phyloP scores from a whole-genome alignment of 2,797 vertebrate genomes.

The Muraenolepis orangiensis region DNA sequence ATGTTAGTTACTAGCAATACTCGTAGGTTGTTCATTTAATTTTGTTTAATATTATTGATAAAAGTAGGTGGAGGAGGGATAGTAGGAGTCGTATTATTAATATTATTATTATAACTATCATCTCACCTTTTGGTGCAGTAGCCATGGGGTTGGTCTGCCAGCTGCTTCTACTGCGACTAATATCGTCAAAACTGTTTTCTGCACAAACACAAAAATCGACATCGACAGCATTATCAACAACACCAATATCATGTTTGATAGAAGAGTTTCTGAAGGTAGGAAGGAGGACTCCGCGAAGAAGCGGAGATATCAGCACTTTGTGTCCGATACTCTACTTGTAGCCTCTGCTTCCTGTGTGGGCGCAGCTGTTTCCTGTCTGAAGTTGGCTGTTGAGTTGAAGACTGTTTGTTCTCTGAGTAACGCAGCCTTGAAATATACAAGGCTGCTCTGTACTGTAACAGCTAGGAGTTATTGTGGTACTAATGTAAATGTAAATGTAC shows the following conservation, averaged over 20 bases:
- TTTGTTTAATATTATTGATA: background rate
- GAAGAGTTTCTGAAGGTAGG: conserved; percentile 32
- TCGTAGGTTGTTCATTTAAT: background rate
- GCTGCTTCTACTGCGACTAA: conserved; percentile 74
- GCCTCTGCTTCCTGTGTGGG: conserved; percentile 67
- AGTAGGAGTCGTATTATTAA: conserved; percentile 3
- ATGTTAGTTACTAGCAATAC: no score
- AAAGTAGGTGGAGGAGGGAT: no score
- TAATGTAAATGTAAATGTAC: background rate
- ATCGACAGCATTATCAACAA: background rate
- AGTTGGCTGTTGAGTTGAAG: conserved; percentile 67
- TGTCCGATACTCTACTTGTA: conserved; percentile 63
- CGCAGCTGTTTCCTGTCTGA: conserved; percentile 81
- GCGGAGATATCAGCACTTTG: conserved; percentile 47
- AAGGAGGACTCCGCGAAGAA: conserved; percentile 65
- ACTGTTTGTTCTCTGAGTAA: conserved; percentile 24
- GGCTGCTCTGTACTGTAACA: background rate
- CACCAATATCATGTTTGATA: conserved; percentile 49
- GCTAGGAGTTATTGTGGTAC: background rate
- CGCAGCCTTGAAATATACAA: background rate
- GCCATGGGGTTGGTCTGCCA: conserved; percentile 70
- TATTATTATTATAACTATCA: background rate
- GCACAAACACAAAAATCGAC: conserved; percentile 18
- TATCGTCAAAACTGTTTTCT: conserved; percentile 80
- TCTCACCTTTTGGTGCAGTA: conserved; percentile 72